A percentile compares a stretch with the other conserved stretches of the same genome.
Conservation (phyloP, 1,140 invertebrate species). For the Cotesia typhae region DNA sequence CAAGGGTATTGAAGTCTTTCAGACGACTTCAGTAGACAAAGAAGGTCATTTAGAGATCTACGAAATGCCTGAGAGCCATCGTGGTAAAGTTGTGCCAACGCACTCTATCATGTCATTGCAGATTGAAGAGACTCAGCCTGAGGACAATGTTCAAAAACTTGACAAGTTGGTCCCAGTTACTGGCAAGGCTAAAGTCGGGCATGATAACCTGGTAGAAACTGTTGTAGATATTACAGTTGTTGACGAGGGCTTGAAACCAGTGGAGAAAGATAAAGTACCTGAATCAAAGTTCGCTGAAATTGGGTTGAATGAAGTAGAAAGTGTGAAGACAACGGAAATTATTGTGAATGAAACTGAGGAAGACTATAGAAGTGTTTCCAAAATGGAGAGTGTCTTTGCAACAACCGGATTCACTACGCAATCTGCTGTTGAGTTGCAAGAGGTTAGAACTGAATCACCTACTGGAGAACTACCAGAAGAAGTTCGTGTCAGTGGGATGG, state of each 20-base stretch:
- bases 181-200: constrained; percentile 63
- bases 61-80: constrained; percentile 68
- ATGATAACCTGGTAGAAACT: constrained; percentile 64
- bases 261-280: constrained; percentile 53
- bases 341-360: constrained; percentile 62
- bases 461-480: constrained; percentile 61
- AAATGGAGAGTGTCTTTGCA: constrained; percentile 59
- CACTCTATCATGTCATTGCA: constrained; percentile 69
- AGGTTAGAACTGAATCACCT: constrained; percentile 65
- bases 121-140: constrained; percentile 69
- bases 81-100: constrained; percentile 64
- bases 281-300: constrained; percentile 63
- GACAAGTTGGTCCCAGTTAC: constrained; percentile 52
- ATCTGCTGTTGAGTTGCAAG: constrained; percentile 64
- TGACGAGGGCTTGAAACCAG: constrained; percentile 60
- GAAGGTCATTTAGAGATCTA: constrained; percentile 66
- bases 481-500: constrained; percentile 55
- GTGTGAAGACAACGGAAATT: constrained; percentile 67
- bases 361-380: constrained; percentile 53
- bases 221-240: constrained; percentile 66
- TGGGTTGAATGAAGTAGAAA: constrained; percentile 64
- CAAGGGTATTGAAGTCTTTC: constrained; percentile 64
- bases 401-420: constrained; percentile 62
- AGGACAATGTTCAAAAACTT: constrained; percentile 65
- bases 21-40: constrained; percentile 68